Evolutionary conservation across 2,888 invertebrate species (phyloP).

Genomic region (Agapetus fuscipes): DNA sequence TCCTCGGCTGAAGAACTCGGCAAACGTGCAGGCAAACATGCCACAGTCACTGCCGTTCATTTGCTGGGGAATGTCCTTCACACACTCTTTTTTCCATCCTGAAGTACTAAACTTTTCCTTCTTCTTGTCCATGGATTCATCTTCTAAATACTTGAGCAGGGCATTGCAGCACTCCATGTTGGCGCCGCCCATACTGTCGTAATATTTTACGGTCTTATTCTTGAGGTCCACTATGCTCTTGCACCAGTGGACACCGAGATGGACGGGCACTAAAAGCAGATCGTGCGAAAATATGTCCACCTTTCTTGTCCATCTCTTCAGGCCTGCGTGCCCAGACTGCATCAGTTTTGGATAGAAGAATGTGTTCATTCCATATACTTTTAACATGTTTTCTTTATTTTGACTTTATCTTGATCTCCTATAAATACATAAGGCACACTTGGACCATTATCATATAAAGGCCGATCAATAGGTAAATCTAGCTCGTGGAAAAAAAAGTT

Average conservation of each 20-base stretch:
- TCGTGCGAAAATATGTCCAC: too few species aligned
- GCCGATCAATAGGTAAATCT: too few species aligned
- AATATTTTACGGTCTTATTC: conserved; percentile 65
- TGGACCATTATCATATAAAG: too few species aligned
- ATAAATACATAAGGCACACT: too few species aligned
- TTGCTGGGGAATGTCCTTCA: conserved; percentile 82
- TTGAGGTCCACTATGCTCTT: conserved; percentile 79
- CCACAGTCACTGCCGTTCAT: conserved; percentile 98
- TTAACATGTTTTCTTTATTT: conserved; percentile 51
- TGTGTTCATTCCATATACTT: conserved; percentile 85
- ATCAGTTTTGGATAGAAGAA: conserved; percentile 87
- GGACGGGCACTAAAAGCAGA: too few species aligned
- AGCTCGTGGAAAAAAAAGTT: too few species aligned
- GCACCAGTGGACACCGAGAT: conserved; percentile 95
- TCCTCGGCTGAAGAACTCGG: conserved; percentile 77
- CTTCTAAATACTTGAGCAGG: conserved; percentile 66
- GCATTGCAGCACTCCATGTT: conserved; percentile 66
- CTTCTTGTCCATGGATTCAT: conserved; percentile 85
- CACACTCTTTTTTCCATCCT: conserved; percentile 58
- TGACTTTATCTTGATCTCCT: conserved; percentile 66
- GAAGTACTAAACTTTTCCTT: conserved; percentile 58
- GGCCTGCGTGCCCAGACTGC: conserved; percentile 65
- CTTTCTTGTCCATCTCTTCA: conserved; percentile 87
- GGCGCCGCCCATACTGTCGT: conserved; percentile 85
- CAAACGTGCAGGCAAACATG: conserved; percentile 94